These are phyloP conservation scores for Heptranchias perlo DNA, from an alignment of 2,113 vertebrate species.

Conservation along the genomic window DNA sequence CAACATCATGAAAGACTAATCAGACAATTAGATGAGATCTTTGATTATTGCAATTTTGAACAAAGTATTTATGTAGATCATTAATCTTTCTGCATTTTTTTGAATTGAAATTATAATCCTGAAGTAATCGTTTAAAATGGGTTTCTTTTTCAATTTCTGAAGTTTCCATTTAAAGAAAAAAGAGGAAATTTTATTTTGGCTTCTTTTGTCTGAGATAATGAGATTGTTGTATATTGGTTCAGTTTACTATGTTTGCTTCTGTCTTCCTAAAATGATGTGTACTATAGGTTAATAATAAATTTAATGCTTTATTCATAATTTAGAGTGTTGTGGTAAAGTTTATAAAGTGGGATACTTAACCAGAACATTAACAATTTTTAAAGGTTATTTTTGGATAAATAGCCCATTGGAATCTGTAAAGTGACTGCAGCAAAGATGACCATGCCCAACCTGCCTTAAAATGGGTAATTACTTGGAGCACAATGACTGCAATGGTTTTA, in stretches of 20 bases:
- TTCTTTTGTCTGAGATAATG: constrained; percentile 43
- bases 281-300: constrained; percentile 38
- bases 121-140: neutral
- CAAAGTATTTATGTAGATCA: constrained; percentile 13
- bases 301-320: constrained; percentile 39
- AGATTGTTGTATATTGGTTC: constrained; percentile 42
- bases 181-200: constrained; percentile 40
- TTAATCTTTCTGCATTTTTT: neutral
- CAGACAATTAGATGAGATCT: neutral
- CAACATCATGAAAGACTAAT: constrained; percentile 5
- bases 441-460: neutral
- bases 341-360: neutral
- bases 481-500: neutral
- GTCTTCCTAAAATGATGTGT: constrained; percentile 42
- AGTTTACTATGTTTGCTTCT: constrained; percentile 23
- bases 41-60: constrained; percentile 13
- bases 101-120: constrained; percentile 11
- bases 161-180: constrained; percentile 3
- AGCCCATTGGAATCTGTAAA: neutral
- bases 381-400: neutral
- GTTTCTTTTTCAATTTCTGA: constrained; percentile 23
- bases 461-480: neutral
- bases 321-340: constrained; percentile 25
- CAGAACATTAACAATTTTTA: neutral
- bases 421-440: neutral